Base-by-base conservation (phyloP, 92 coral and sea anemone species). In the Heteractis magnifica region DNA sequence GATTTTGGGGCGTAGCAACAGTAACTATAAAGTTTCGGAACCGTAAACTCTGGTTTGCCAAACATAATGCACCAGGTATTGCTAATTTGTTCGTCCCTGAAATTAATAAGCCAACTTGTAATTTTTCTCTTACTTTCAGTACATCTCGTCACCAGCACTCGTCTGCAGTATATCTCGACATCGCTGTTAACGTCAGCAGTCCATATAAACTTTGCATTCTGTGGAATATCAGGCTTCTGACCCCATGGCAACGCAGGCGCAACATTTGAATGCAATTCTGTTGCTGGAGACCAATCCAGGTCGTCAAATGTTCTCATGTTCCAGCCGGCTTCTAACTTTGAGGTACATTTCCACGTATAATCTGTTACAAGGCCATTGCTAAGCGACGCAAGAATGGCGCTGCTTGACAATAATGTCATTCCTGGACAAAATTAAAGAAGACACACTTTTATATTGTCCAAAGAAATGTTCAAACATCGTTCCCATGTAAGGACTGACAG, bases 141-240 rank as follows among this genome's bases (percentile, higher is more conserved):
- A 50, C 94, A 91, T 11, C 78, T 75, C 14, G 74, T 10, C 16
- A 83, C 84, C 70, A 91, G 81, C 20, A 77, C 16, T 18, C 64
- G 90, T 8, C 95, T 90, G 64, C 95, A 92, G 77, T 90, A 92
- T 21, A 92, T 77, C 65, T 84, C 88, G 1, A 52, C 58, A 41
- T 92, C 93, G 34, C 58, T 79, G 53, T 13, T 50, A 41, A 80
- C 79, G 41, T 92, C 87, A 6, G 56, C 10, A 18, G 95, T 81
- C 95, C 95, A 92, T 14, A 92, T 92, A 88, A 93, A 92, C 79
- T 56, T 58, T 8, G 95, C 95, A 21, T 76, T 81, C 14, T 60
- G 52, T 48, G 90, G 77, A 51, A 92, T 85, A n/a, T 86, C 86
- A 6, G 6, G 3, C 48, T 86, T 75, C 14, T 51, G 34, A 48